Evolutionary conservation across 2,888 invertebrate genomes (phyloP), one percentile per base, ranked within the genome.

Genomic region (Arge pagana): DNA sequence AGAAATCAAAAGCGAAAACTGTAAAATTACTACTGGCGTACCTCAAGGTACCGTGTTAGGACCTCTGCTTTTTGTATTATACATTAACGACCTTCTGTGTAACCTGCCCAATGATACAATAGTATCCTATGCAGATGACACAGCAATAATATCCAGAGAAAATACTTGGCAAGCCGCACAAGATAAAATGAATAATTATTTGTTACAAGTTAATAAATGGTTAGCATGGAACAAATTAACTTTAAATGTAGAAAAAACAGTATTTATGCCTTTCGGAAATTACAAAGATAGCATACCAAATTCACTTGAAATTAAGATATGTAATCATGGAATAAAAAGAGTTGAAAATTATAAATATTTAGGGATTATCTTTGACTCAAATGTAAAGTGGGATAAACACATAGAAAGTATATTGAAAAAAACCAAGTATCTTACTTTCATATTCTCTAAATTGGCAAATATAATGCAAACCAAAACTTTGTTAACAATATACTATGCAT

Each of bases 391-490:
- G 48, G 18, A 48, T 36, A 3, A 2, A 4, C 37, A 48, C 2
- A 18, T 48, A n/a, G 37, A 23, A 3, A n/a, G 31, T n/a, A 4
- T 23, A 10, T 7, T 23, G n/a, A 6, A 30, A 3, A 48, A 48
- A 21, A 10, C 23, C 15, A 36, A 36, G 36, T 13, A 3, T 3
- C n/a, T 48, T 15, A n/a, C 37, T 6, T 48, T 8, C 21, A 18
- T 31, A n/a, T 48, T 48, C 15, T 36, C 18, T 30, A 48, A 35
- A 16, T 18, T 48, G 6, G 13, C 35, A 36, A 3, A 19, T n/a
- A 24, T 36, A n/a, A 15, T 48, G 2, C 19, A 16, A 6, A n/a
- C 5, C 15, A 36, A 48, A 18, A 21, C 24, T 10, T 16, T 48
- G 13, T 18, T 36, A 6, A 15, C 19, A 2, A 15, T 48, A 5